Evolutionary conservation across 2,113 vertebrate species (phyloP).

Genomic region (Montifringilla adamsi): DNA sequence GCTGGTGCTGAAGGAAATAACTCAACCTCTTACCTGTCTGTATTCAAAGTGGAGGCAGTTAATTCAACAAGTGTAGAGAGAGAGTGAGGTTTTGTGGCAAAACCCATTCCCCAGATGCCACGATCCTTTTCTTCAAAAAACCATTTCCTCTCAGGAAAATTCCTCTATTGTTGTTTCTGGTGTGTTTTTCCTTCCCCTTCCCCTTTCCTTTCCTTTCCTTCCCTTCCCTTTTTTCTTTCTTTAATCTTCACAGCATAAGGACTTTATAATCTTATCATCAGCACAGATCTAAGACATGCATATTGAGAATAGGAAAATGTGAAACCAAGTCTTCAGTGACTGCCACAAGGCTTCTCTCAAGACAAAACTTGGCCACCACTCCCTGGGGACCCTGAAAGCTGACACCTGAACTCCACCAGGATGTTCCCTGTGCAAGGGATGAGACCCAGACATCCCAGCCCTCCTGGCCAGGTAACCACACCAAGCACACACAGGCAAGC

Average conservation of each 20-base stretch:
- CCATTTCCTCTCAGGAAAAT: not conserved
- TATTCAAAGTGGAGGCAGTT: not conserved
- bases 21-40: not conserved
- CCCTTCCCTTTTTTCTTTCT: not conserved
- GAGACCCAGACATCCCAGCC: not conserved
- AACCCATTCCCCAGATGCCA: not conserved
- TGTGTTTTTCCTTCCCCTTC: not conserved
- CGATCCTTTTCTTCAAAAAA: not conserved
- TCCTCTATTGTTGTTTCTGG: not conserved
- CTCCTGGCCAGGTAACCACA: not conserved
- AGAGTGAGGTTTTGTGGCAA: not conserved
- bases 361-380: not conserved
- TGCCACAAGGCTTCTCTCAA: not conserved
- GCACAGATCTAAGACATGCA: not conserved
- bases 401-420: not conserved
- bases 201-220: rapidly evolving
- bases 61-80: not conserved
- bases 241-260: not conserved
- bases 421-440: not conserved
- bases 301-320: not conserved
- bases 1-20: not conserved
- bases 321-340: not conserved
- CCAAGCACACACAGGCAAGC: not conserved
- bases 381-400: not conserved
- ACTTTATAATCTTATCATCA: not conserved